These are phyloP conservation scores for Dasypus novemcinctus DNA, from an alignment of 2,113 vertebrate genomes.

Conservation along the genomic window DNA sequence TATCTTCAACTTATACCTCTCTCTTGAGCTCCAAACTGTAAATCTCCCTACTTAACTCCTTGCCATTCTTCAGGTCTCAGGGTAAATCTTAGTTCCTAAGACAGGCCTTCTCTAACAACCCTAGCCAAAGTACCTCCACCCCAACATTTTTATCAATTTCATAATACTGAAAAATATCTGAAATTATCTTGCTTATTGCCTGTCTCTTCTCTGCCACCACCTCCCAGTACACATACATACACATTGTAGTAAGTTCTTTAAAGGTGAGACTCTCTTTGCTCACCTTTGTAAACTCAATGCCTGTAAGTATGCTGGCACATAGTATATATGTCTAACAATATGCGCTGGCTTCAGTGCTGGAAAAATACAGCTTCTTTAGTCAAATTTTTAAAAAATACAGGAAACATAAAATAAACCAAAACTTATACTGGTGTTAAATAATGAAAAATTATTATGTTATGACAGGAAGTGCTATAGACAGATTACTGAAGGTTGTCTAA, in stretches of 20 bases:
- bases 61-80: not conserved
- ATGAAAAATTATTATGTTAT: slow-evolving; percentile 24
- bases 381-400: not conserved
- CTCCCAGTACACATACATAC: not conserved
- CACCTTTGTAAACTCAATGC: not conserved
- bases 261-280: not conserved
- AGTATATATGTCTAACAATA: not conserved
- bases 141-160: not conserved
- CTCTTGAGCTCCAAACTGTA: not conserved
- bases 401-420: not conserved
- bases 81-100: not conserved
- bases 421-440: not conserved
- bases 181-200: not conserved
- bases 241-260: not conserved
- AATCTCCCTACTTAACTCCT: not conserved
- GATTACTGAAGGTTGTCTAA: slow-evolving; percentile 2
- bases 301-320: not conserved
- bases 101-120: not conserved
- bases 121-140: not conserved
- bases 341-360: not conserved
- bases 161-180: not conserved
- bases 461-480: not conserved
- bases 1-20: not conserved
- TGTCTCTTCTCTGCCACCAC: not conserved
- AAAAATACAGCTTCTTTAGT: not conserved